These are phyloP conservation scores for Meloidogyne exigua DNA, from an alignment of 1,140 invertebrate species.

Conservation along the genomic window DNA sequence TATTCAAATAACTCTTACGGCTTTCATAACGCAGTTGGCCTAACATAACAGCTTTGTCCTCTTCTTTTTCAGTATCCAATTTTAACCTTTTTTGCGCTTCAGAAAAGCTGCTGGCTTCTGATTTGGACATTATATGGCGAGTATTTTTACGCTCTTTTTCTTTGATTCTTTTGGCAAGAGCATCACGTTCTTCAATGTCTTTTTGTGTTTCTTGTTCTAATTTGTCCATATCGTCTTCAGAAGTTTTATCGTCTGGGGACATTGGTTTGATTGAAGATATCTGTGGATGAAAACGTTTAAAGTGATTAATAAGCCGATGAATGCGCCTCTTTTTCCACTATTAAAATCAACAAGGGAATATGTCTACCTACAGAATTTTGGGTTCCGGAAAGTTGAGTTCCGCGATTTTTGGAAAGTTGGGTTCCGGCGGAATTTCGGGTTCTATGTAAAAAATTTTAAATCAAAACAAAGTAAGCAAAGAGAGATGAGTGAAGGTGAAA, in stretches of 20 bases:
- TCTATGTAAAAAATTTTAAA: no score
- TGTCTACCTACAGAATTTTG: no score
- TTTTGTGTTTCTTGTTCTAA: conserved; percentile 70
- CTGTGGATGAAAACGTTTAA: no score
- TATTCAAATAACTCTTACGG: conserved; percentile 86
- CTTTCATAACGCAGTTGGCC: conserved; percentile 76
- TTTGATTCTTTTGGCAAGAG: conserved; percentile 83
- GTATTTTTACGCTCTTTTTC: conserved; percentile 85
- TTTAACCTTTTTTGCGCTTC: conserved; percentile 88
- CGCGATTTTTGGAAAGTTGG: no score
- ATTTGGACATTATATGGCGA: conserved; percentile 64
- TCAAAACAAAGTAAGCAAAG: no score
- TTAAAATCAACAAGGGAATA: no score
- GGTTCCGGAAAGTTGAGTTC: no score
- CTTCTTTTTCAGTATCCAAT: conserved; percentile 65
- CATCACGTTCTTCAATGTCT: conserved; percentile 88
- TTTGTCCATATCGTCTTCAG: conserved; percentile 53
- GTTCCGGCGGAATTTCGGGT: no score
- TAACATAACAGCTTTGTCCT: conserved; percentile 32
- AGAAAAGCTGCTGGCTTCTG: conserved; percentile 78
- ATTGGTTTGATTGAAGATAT: no score
- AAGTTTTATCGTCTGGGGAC: neutral
- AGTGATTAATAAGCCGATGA: no score
- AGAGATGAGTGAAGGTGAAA: no score
- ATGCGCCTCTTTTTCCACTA: no score